Evolutionary conservation across 1,140 invertebrate genomes (phyloP).

Genomic region (Camponotus vicinus): DNA sequence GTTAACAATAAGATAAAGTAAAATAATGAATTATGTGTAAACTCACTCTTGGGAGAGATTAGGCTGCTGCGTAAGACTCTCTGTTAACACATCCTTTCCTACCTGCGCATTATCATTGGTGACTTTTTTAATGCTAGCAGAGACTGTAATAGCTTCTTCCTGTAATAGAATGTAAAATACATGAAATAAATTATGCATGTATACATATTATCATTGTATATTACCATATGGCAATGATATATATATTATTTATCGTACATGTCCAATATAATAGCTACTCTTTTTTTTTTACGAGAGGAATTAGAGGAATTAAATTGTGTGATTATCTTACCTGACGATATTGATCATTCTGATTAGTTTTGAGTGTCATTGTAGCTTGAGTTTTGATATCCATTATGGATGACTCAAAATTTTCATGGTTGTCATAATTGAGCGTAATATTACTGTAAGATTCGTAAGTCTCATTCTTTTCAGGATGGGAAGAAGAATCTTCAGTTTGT

Average conservation of each 20-base stretch:
- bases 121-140: conserved; percentile 59
- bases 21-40: not conserved
- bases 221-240: conserved; percentile 26
- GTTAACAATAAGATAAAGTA: not conserved
- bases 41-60: conserved; percentile 83
- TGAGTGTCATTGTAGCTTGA: conserved; percentile 51
- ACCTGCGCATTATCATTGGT: conserved; percentile 47
- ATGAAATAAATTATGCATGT: conserved; percentile 9
- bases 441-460: conserved; percentile 61
- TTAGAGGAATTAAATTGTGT: conserved; percentile 2
- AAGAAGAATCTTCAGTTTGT: conserved; percentile 61
- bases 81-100: conserved; percentile 71
- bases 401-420: conserved; percentile 46
- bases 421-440: conserved; percentile 63
- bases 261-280: conserved; percentile 25
- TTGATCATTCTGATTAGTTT: conserved; percentile 53
- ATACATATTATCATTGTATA: not conserved
- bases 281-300: not conserved
- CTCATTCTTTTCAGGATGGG: conserved; percentile 61
- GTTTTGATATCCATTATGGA: conserved; percentile 31
- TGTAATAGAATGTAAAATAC: conserved; percentile 58
- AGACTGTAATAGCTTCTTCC: conserved; percentile 64
- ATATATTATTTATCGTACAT: conserved; percentile 9
- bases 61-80: conserved; percentile 79
- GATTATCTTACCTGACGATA: conserved; percentile 57